A percentile compares a stretch with the other conserved stretches of the same genome.
phyloP scores from a whole-genome alignment of 2,888 invertebrate genomes.

The Ditylenchus weischeri region DNA sequence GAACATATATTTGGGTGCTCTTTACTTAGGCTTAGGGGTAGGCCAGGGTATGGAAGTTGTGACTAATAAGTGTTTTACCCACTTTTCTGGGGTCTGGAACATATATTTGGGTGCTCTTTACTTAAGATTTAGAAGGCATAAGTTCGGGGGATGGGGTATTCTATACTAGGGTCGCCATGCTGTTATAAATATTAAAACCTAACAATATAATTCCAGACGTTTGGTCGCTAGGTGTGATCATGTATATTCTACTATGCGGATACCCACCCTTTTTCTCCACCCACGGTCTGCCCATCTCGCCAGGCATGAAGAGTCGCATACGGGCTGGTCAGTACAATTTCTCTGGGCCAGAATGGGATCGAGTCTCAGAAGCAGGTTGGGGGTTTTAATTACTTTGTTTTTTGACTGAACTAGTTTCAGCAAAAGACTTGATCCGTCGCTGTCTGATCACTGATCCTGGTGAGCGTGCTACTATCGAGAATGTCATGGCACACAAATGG shows the following conservation, averaged over 20 bases:
- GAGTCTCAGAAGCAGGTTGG: constrained; percentile 79
- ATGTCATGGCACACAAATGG: constrained; percentile 84
- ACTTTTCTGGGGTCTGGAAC: no score
- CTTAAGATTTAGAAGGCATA: no score
- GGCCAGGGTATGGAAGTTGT: no score
- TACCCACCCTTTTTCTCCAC: constrained; percentile 99
- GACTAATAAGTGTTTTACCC: no score
- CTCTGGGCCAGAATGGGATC: constrained; percentile 89
- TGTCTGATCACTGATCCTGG: constrained; percentile 91
- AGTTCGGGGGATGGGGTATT: no score
- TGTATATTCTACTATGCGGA: constrained; percentile 96
- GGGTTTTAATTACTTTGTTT: not conserved
- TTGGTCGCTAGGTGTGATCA: constrained; percentile 97
- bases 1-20: no score
- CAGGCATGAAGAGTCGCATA: constrained; percentile 96
- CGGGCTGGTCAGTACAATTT: constrained; percentile 94
- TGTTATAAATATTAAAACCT: no score
- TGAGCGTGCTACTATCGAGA: constrained; percentile 80
- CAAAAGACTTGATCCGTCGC: constrained; percentile 88
- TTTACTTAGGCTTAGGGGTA: no score
- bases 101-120: no score
- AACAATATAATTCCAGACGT: constrained; percentile 65
- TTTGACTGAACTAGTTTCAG: constrained; percentile 53
- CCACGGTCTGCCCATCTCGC: constrained; percentile 92
- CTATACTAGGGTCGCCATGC: no score